Evolutionary conservation across 2,888 invertebrate species (phyloP), one percentile per base, ranked within the genome.

Genomic region (Mycalesis mineus): DNA sequence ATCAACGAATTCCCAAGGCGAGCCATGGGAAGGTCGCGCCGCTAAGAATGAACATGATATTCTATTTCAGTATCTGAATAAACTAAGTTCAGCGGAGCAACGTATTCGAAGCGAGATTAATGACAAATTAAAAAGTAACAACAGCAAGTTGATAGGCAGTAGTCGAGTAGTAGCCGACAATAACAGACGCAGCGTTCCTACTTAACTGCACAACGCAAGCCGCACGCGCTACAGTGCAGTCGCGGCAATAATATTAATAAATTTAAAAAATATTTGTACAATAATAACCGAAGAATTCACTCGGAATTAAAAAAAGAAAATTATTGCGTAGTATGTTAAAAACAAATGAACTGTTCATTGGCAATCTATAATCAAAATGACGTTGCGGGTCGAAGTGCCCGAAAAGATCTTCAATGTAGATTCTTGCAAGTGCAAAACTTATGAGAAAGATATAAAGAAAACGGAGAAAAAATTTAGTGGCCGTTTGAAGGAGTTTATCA

Each of bases 361-460:
- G 55, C 61, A 71, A 74, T 70, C 45, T 44, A 28, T 62, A 60
- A 67, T 72, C 80, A 88, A 85, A 75, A 89, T 89, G 89, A 88
- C 88, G 79, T 75, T 87, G 68, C 82, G 85, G 83, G 86, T 86
- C 75, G 88, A 88, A 71, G 84, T 80, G 70, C 86, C 85, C 80
- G 84, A 88, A 72, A 88, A 87, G 68, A 72, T 77, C 61, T 78
- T 80, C 64, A 84, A 75, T 69, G 73, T 80, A 65, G 88, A 88
- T 70, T 70, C 80, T 71, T 84, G 84, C 79, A 85, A 84, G 73
- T 83, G 80, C 74, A 80, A 78, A 65, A 68, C 78, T 2, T 80
- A 77, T 65, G 70, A 71, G 48, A 69, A 73, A 14, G 85, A 87
- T 55, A 66, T 78, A 50, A 78, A 70, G 60, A 82, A 80, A 66